Base-by-base conservation (phyloP, 2,113 vertebrate species). In the Melanotaenia duboulayi region DNA sequence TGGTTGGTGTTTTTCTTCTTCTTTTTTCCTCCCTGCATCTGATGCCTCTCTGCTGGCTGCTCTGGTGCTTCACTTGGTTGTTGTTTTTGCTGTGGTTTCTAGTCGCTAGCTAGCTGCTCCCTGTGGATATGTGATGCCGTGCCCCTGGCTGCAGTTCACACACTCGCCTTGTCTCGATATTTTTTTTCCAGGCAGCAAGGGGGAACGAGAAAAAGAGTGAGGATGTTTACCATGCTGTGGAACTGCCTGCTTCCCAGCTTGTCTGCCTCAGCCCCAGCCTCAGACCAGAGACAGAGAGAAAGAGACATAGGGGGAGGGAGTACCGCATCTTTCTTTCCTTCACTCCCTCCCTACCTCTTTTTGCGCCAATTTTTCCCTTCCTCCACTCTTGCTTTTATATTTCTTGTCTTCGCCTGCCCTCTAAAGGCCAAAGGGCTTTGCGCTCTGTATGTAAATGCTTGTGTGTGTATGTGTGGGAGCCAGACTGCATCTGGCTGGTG, bases 371-470 rank as follows among this genome's bases (percentile, higher is more conserved):
- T 86, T 49, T 78, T 78, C 76, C 86, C 84, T 76, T 88, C 88
- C 87, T 89, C 91, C 82, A 78, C 85, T 84, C 78, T 58, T 11
- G 20, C 73, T 51, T 86, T 88, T 92, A 90, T 94, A 96, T 96
- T 96, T 94, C 94, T 94, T 95, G 95, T 96, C 94, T 96, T 97
- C 91, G 97, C 91, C 97, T 98, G 97, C 97, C 97, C 97, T 97
- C 97, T 99, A 97, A 97, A 97, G 97, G 97, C 95, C 88, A 94
- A 90, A 91, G 92, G 72, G 91, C 93, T 90, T 74, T 83, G 83
- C 64, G 57, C 75, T 87, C 78, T 92, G 56, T 72, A 74, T 92
- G 81, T 89, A 52, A 89, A 63, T 74, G 83, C 60, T 49, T 78
- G 66, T 80, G 71, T 76, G 59, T 81, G 71, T 76, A 56, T 84